These are phyloP conservation scores for Drosophila monieri DNA, from an alignment of 2,888 invertebrate genomes.

Conservation along the genomic window DNA sequence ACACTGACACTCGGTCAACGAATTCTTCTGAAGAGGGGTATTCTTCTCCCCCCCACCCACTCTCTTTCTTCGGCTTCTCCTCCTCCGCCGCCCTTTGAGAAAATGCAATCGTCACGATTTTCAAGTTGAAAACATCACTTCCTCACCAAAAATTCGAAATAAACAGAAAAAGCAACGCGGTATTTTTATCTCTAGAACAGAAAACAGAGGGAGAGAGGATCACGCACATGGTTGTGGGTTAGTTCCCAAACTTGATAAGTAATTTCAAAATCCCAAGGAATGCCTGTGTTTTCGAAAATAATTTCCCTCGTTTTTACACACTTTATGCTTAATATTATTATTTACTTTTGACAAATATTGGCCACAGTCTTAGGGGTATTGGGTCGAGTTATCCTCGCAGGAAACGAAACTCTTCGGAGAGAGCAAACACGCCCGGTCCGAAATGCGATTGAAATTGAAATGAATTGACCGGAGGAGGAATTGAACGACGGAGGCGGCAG, in stretches of 20 bases:
- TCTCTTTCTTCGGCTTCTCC: too few relatives aligned
- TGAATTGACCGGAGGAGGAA: conserved; percentile 14
- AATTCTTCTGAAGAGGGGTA: conserved; percentile 8
- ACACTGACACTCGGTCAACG: conserved; percentile 41
- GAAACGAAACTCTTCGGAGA: conserved; percentile 16
- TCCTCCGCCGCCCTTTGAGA: conserved; percentile 2
- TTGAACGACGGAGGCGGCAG: conserved; percentile 14
- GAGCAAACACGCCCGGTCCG: conserved; percentile 28
- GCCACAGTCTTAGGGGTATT: conserved; percentile 2
- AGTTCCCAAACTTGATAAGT: conserved; percentile 13
- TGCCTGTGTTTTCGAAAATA: not conserved
- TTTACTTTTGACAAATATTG: conserved; percentile 19
- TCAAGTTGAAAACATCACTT: conserved; percentile 34
- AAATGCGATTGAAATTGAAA: conserved; percentile 28
- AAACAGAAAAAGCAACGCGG: conserved; percentile 34
- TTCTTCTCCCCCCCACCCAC: not conserved
- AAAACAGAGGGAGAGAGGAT: conserved; percentile 20
- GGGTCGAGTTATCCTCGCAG: conserved; percentile 23
- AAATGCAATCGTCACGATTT: conserved; percentile 44
- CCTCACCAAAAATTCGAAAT: conserved; percentile 45
- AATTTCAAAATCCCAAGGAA: not conserved
- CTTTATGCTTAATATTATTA: conserved; percentile 3
- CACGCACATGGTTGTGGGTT: conserved; percentile 35
- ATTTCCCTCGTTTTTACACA: not conserved
- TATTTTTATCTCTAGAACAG: conserved; percentile 59